Conservation (phyloP, 2,113 vertebrate species). For the Reinhardtius hippoglossoides region DNA sequence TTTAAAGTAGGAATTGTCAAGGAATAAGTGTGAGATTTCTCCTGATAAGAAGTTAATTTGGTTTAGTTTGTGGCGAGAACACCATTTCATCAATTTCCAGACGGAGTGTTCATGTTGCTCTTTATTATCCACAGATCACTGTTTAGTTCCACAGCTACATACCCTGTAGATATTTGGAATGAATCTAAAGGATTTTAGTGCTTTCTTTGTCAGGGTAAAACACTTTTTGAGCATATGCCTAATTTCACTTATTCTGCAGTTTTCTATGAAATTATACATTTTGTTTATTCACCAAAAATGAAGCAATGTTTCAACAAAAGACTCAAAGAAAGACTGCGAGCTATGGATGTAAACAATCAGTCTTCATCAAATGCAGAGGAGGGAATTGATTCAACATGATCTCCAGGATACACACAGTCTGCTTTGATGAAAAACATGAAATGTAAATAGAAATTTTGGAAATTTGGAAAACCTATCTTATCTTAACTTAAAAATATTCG, state of each 20-base stretch:
- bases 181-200: neutral
- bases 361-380: too few species aligned
- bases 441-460: too few species aligned
- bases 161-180: neutral
- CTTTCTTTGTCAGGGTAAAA: too few species aligned
- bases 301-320: neutral
- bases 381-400: too few species aligned
- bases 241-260: neutral
- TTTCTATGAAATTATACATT: too few species aligned
- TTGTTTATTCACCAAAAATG: neutral
- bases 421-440: too few species aligned
- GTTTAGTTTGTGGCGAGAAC: neutral
- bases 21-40: neutral
- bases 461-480: too few species aligned
- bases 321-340: too few species aligned
- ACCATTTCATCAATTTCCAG: neutral
- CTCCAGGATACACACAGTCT: too few species aligned
- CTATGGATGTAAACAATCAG: too few species aligned
- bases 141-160: neutral
- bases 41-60: neutral
- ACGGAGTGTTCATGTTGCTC: neutral
- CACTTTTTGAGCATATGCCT: neutral
- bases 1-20: neutral
- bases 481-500: too few species aligned
- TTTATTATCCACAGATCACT: neutral